Percentiles rank a stretch among this genome's conserved stretches.
phyloP scores from a whole-genome alignment of 2,888 invertebrate species.

The Apodemia hepburni region DNA sequence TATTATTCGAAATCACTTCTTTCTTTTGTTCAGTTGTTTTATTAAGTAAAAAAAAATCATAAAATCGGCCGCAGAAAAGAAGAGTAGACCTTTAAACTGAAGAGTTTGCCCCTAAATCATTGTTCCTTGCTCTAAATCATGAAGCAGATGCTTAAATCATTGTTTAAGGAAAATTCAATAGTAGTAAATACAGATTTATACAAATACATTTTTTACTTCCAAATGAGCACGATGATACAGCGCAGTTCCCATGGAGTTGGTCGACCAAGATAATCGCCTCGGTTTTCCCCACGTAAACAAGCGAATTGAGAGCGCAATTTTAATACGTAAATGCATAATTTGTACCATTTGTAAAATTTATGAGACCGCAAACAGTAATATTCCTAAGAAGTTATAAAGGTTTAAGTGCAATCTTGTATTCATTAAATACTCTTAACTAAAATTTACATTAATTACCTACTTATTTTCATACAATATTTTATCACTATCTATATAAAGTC shows the following conservation, averaged over 20 bases:
- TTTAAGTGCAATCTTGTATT: background rate
- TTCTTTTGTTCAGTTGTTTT: too few relatives aligned
- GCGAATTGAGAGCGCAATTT: slow-evolving; percentile 9
- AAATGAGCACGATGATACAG: background rate
- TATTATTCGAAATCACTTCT: too few relatives aligned
- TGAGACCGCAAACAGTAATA: slow-evolving; percentile 10
- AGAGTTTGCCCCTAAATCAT: too few relatives aligned
- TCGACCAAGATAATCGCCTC: slow-evolving; percentile 4
- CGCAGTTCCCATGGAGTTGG: background rate
- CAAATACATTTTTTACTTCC: background rate
- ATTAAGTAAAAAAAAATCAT: too few relatives aligned
- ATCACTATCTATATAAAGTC: too few relatives aligned
- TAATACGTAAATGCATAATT: slow-evolving; percentile 7
- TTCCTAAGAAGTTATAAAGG: slow-evolving; percentile 2
- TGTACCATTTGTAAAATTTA: slow-evolving; percentile 5
- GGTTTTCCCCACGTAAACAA: slow-evolving; percentile 12
- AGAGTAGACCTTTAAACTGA: too few relatives aligned
- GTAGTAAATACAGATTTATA: background rate
- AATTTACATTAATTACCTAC: background rate
- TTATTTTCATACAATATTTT: background rate
- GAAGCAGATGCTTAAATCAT: too few relatives aligned
- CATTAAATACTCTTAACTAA: background rate
- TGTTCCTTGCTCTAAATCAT: too few relatives aligned
- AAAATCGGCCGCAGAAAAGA: too few relatives aligned
- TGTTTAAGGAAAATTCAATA: background rate